Base-by-base conservation (phyloP, 2,797 vertebrate species). In the Sebastes kiyomatsui region DNA sequence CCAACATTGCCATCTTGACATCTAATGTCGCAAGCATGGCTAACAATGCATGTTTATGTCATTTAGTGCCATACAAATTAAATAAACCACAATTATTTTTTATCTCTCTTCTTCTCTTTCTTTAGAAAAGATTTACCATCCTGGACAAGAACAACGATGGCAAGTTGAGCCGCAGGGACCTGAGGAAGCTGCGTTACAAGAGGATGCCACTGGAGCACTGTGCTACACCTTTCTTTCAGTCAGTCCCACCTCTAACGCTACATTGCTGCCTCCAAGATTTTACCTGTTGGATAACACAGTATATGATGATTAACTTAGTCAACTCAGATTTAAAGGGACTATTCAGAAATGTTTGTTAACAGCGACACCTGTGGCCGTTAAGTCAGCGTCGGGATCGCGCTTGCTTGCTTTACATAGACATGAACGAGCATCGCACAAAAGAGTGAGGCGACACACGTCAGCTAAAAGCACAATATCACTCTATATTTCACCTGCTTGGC, bases 141-240 rank as follows among this genome's bases (percentile, higher is more conserved):
- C 78, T 95, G 86, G 91, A 95, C 87, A 87, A 77, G 46, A 96
- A 96, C 79, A 86, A 76, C 82, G 95, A 94, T 38, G 91, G 94
- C 67, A 93, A 92, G 73, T 38, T 89, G 82, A 93, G 87, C 72
- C 90, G 83, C 65, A 90, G 90, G 80, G 95, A 95, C 81, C 87
- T 95, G 81, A 92, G 52, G 88, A 96, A 94, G 75, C 78, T 96
- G 72, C 72, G 35, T 67, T 93, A 95, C 66, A 95, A 93, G 79
- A 88, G 82, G 83, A 93, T 95, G 93, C 90, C 90, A 30, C 73
- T 93, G 75, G 92, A 94, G 81, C 75, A 93, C 60, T 89, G 87
- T 23, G 89, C 94, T 52, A 25, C 90, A 27, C 27, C 72, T 2
- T 93, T 95, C 87, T 92, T 92, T 70, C 81, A 88, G 93, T 93